Evolutionary conservation across 2,113 vertebrate species (phyloP), one percentile per base, ranked within the genome.

Genomic region (Heterotilapia buettikoferi): DNA sequence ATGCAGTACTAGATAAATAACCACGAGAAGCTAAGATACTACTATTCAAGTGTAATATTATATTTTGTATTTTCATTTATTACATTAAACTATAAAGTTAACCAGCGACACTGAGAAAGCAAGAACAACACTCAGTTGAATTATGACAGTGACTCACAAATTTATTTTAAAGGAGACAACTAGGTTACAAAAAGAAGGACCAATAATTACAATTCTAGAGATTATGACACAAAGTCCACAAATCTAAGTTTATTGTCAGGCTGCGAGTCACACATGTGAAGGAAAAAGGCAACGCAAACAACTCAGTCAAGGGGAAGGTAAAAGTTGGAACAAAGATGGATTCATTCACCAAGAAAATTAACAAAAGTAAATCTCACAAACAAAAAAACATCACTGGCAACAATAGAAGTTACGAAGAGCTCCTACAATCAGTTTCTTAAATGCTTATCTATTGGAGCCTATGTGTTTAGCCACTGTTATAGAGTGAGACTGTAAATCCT

Each of bases 261-360:
- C 1, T 56, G 21, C 6, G 21, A 24, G 53, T 24, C 21, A 56
- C 0, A 56, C 6, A 0, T 56, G 53, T 56, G 53, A 24, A 24
- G 53, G 10, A 0, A 4, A 54, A 21, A 21, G 6, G 53, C 53
- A 56, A 12, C 1, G 1, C 21, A 56, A 24, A 7, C 6, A 56
- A 24, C 19, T 13, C 1, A 24, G 21, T 21, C n/a, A 24, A 56
- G 3, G 53, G 53, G n/a, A 24, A 56, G 47, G 0, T 9, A 50
- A 50, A 52, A 52, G 50, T 19, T 52, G 50, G 50, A 52, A 0
- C 24, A 57, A 14, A 57, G 52, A n/a, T 54, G 4, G 0, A 54
- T 6, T 21, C n/a, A 0, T 21, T 54, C 52, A 54, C 9, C 1
- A 12, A 1, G 21, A 24, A 57, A 57, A 4, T 56, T 0, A 26